phyloP scores from a whole-genome alignment of 2,888 invertebrate species.

The Lepeophtheirus nordmannii region DNA sequence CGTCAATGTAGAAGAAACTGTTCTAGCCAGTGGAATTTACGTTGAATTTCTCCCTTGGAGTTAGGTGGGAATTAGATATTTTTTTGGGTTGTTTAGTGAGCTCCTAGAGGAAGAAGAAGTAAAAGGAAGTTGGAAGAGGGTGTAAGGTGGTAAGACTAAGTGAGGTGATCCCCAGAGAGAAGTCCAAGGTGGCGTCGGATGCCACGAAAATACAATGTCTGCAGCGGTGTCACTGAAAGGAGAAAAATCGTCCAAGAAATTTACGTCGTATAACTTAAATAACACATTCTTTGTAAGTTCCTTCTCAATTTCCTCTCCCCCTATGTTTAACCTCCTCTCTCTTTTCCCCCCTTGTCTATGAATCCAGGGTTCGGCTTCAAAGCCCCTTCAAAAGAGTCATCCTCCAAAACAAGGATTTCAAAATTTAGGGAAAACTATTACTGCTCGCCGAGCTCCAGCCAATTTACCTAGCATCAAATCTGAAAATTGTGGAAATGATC shows the following conservation, averaged over 20 bases:
- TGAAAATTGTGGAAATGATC: conserved; percentile 66
- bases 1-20: background rate
- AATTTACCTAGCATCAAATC: conserved; percentile 97
- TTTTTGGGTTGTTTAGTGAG: no score
- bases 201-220: background rate
- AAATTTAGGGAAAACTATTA: conserved; percentile 97
- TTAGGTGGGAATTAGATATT: no score
- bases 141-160: no score
- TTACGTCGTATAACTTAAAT: conserved; percentile 93
- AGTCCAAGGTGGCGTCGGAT: background rate
- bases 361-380: conserved; percentile 61
- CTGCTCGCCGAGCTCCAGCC: conserved; percentile 83
- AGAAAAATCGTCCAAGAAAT: conserved; percentile 77
- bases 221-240: conserved; percentile 36
- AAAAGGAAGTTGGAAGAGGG: no score
- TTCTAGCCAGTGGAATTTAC: no score
- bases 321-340: background rate
- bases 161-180: background rate
- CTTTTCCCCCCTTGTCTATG: conserved; percentile 28
- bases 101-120: no score
- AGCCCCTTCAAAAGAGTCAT: conserved; percentile 73
- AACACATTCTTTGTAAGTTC: conserved; percentile 69
- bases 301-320: background rate
- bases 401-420: conserved; percentile 98
- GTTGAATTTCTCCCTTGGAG: no score